Evolutionary conservation across 30 jellyfish, hydroid and myxozoan genomes (phyloP), one percentile per base, ranked within the genome.

Genomic region (Turritopsis rubra): DNA sequence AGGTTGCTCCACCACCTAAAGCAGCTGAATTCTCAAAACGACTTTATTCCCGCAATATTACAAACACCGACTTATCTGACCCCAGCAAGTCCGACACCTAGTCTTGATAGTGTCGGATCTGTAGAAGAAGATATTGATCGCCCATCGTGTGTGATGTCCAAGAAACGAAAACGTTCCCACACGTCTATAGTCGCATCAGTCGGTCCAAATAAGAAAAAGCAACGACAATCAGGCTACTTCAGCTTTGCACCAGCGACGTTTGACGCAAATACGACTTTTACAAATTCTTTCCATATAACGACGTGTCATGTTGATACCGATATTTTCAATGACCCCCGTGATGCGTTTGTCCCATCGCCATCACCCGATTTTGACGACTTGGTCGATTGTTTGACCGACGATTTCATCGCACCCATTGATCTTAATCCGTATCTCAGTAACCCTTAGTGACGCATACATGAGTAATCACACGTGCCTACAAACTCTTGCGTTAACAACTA

Each of bases 1-100:
- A 9, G 41, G 41, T 0, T 74, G 9, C 8, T 74, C 9, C 65
- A 24, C 13, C 82, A 74, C 27, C 82, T 74, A 71, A n/a, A 28
- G 65, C 65, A 74, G 23, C 60, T 74, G 27, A 74, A 74, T 24
- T 24, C 82, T 13, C 82, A 74, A 26, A 74, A 26, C 65, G 41
- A 22, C 7, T 30, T 74, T 29, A 74, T 74, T 23, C 82, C 82
- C 20, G 82, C 28, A 28, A 74, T 74, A 7, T 26, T 30, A 30
- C 53, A 74, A 26, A 74, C 60, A 24, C 53, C 53, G 24, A 74
- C 53, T 7, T 0, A 26, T 21, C 24, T 41, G 24, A 24, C 87
- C 16, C 80, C 74, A 53, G 80, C 87, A 21, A 80, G 87, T 65
- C 87, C 87, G 60, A 80, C 87, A 0, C 87, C 87, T n/a, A 80